These are phyloP conservation scores for Plagiodera versicolora DNA, from an alignment of 2,888 invertebrate genomes.

Conservation along the genomic window DNA sequence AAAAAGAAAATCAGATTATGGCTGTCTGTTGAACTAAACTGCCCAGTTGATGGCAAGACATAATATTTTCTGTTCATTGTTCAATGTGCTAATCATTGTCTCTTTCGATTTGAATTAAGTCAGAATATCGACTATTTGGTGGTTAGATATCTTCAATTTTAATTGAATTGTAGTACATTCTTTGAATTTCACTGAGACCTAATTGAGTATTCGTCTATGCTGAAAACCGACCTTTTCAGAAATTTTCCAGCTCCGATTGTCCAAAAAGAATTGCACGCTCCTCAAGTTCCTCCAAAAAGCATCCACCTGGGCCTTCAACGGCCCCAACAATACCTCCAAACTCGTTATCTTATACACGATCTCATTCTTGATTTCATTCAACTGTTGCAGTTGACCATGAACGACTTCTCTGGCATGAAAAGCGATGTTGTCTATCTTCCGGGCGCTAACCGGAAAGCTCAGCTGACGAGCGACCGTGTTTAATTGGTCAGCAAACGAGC, in stretches of 20 bases:
- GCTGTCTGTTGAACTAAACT: too few species aligned
- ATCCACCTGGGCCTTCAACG: slow-evolving; percentile 72
- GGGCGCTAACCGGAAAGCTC: slow-evolving; percentile 69
- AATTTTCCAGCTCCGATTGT: slow-evolving; percentile 71
- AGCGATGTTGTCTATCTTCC: slow-evolving; percentile 72
- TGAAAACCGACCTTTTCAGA: slow-evolving; percentile 64
- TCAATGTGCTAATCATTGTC: too few species aligned
- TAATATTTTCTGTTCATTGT: too few species aligned
- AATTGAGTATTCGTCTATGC: too few species aligned
- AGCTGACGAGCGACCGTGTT: slow-evolving; percentile 69
- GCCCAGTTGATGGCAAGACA: too few species aligned
- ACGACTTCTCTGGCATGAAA: slow-evolving; percentile 64
- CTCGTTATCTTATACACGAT: slow-evolving; percentile 77
- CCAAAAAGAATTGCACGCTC: slow-evolving; percentile 76
- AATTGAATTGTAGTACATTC: too few species aligned
- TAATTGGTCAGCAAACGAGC: slow-evolving; percentile 66
- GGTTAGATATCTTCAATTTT: too few species aligned
- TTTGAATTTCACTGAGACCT: too few species aligned
- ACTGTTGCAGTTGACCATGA: slow-evolving; percentile 65
- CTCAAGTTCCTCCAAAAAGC: slow-evolving; percentile 74
- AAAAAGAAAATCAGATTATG: background rate
- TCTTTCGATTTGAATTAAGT: too few species aligned
- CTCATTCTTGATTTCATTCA: slow-evolving; percentile 71
- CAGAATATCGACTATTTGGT: too few species aligned
- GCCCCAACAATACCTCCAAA: slow-evolving; percentile 71